phyloP scores from a whole-genome alignment of 2,888 invertebrate genomes.

The Aphodius granarius region DNA sequence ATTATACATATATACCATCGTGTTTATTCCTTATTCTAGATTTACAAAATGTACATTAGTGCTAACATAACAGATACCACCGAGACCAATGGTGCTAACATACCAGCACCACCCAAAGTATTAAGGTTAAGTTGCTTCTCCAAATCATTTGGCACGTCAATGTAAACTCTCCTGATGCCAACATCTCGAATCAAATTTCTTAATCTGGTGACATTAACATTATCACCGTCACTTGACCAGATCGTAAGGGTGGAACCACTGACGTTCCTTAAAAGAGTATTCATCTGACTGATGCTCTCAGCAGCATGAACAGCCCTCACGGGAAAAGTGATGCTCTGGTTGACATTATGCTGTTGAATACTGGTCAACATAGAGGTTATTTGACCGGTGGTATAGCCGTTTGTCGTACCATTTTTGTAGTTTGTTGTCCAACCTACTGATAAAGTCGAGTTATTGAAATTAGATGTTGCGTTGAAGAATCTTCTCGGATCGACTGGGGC shows the following conservation, averaged over 20 bases:
- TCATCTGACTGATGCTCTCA: constrained; percentile 63
- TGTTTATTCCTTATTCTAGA: too few species aligned
- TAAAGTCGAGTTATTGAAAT: constrained; percentile 66
- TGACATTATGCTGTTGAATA: constrained; percentile 59
- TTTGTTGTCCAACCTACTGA: constrained; percentile 88
- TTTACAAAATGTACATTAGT: too few species aligned
- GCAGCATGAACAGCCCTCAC: constrained; percentile 72
- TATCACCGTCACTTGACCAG: constrained; percentile 73
- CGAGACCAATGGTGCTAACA: background rate
- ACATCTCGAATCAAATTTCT: constrained; percentile 66
- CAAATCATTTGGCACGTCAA: constrained; percentile 74
- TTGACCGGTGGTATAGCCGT: constrained; percentile 64
- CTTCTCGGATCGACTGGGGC: constrained; percentile 64
- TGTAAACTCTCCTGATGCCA: constrained; percentile 69
- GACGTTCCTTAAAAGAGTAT: constrained; percentile 60
- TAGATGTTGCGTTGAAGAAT: constrained; percentile 64
- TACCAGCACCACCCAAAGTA: constrained; percentile 1
- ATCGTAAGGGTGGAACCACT: constrained; percentile 73
- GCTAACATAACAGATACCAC: too few species aligned
- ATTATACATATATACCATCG: too few species aligned
- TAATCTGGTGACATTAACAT: constrained; percentile 67
- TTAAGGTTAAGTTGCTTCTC: constrained; percentile 56
- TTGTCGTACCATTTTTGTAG: constrained; percentile 59
- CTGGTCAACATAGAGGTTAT: constrained; percentile 69
- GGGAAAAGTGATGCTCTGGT: constrained; percentile 79